Base-by-base conservation (phyloP, 2,888 invertebrate genomes). In the Cerceris ruficornis region DNA sequence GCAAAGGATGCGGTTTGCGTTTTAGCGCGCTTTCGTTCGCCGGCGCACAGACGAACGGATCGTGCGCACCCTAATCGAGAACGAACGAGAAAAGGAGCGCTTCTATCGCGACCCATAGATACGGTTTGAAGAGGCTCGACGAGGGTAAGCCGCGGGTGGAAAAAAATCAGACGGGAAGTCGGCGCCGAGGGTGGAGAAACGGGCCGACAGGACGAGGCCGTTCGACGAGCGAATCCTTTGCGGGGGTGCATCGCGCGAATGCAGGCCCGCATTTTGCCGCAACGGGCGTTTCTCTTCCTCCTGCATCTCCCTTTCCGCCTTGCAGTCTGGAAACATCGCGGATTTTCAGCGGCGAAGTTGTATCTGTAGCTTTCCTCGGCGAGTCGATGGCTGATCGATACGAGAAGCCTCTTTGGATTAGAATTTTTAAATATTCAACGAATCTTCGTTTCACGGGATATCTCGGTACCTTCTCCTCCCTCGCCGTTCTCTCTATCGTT, bases 361-460 rank as follows among this genome's bases (percentile, higher is more conserved):
- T 43, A 43, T 49, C 28, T 61, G 43, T 39, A 41, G 13, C 0
- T 7, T 14, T 52, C 39, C 42, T 15, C 55, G 64, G 59, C 66
- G 60, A 55, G 67, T 28, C 42, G 42, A 28, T 49, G 75, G 62
- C 59, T 70, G 71, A 80, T 78, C 83, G 81, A 73, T 66, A 72
- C 67, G 57, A 73, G 43, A 76, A 84, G 60, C 64, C 69, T 55
- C 77, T 60, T 49, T 71, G 60, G 71, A 81, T 82, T 81, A 82
- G 78, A 84, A 84, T 84, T 84, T 84, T 84, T 82, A 84, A 84
- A 84, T 84, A 84, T 84, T 84, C 82, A 84, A 84, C 82, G 67
- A 50, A 39, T 61, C 77, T 54, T 69, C 78, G 77, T 66, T 50
- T 60, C 49, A 46, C 66, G 62, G 55, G 67, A 75, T 75, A 65